phyloP scores from a whole-genome alignment of 2,113 vertebrate species.

The Rhinopomastus cyanomelas region DNA sequence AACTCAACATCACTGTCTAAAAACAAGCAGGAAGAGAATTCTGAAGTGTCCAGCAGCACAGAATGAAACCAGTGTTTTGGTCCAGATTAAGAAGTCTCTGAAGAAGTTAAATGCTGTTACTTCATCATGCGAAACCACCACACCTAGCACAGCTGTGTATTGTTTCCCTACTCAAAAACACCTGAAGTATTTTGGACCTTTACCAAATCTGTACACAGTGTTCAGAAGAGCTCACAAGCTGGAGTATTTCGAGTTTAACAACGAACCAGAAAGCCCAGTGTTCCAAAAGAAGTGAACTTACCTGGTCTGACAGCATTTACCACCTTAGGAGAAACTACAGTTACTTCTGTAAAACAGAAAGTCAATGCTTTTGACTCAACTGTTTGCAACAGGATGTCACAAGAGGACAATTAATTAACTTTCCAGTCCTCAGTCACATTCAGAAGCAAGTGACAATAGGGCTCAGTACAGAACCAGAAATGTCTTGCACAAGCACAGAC shows the following conservation, averaged over 20 bases:
- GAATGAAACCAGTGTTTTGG: not conserved
- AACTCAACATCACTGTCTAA: not conserved
- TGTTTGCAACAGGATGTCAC: not conserved
- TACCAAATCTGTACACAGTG: not conserved
- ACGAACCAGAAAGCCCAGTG: not conserved
- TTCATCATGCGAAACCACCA: not conserved
- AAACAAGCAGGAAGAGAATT: not conserved
- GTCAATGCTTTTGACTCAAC: conserved; percentile 21
- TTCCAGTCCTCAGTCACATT: not conserved
- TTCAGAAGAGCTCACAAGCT: not conserved
- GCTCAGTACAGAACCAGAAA: not conserved
- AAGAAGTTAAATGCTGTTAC: not conserved
- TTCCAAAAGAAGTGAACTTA: conserved; percentile 14
- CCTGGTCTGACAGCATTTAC: conserved; percentile 58
- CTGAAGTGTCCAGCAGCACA: not conserved
- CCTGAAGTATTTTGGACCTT: not conserved
- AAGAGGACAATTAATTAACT: not conserved
- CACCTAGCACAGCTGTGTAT: not conserved
- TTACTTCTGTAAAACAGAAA: conserved; percentile 71
- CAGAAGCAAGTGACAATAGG: not conserved
- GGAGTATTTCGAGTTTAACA: not conserved
- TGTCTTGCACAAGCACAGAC: not conserved
- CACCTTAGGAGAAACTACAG: conserved; percentile 74
- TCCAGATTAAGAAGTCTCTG: not conserved
- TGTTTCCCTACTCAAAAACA: not conserved